Percentiles rank a stretch among this genome's conserved stretches.
Evolutionary conservation across 2,113 vertebrate species (phyloP).

Genomic region (Carassius carassius): DNA sequence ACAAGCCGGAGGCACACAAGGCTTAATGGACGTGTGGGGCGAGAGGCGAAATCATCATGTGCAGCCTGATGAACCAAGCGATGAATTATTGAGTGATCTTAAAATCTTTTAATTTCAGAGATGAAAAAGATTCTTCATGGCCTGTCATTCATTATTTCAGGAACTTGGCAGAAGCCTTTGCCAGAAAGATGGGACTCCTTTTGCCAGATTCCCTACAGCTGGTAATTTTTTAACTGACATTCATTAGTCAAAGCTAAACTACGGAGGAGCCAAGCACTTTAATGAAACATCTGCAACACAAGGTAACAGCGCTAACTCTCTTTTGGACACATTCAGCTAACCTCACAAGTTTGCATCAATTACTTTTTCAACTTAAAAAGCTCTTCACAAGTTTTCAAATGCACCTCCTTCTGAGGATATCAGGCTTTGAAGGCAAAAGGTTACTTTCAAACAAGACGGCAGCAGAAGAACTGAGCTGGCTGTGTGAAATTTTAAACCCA

Average conservation of each 20-base stretch:
- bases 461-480: background rate
- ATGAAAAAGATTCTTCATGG: conserved; percentile 2
- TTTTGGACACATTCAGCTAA: conserved; percentile 16
- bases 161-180: conserved; percentile 21
- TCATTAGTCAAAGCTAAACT: conserved; percentile 43
- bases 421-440: background rate
- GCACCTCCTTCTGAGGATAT: conserved; percentile 11
- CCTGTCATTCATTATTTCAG: conserved; percentile 24
- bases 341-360: conserved; percentile 10
- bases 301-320: conserved; percentile 1
- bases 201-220: conserved; percentile 35
- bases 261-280: conserved; percentile 31
- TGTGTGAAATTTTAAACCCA: background rate
- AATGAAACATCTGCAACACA: conserved; percentile 38
- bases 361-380: background rate
- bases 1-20: background rate
- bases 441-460: background rate
- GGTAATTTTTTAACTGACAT: conserved; percentile 38
- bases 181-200: conserved; percentile 18
- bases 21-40: conserved; percentile 27
- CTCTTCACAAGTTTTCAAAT: background rate
- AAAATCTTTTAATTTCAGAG: conserved; percentile 39
- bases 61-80: conserved; percentile 1
- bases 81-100: conserved; percentile 47
- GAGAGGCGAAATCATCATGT: conserved; percentile 12